Base-by-base conservation (phyloP, 2,797 vertebrate genomes). In the Mormyrus proboscirostris region DNA sequence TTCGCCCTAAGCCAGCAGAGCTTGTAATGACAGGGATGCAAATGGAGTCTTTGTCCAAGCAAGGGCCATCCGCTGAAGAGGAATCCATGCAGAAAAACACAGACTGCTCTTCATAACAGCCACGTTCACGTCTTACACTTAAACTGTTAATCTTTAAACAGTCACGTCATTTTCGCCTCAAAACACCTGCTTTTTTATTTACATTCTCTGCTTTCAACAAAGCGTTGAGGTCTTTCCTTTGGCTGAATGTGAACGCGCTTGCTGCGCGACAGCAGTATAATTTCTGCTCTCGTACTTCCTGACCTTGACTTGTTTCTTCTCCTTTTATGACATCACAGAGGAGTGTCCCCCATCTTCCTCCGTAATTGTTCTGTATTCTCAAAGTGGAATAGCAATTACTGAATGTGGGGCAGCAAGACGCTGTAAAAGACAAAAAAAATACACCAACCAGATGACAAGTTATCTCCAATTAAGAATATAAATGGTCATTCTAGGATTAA, bases 351-450 rank as follows among this genome's bases (percentile, higher is more conserved):
- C 49, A 29, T 41, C 12, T 76, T 90, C 51, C 6, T 57, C 12
- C 9, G 53, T 90, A 88, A 88, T 85, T 88, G 89, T 62, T 49
- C 86, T 62, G 55, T 38, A 44, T 57, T 69, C 89, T 51, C 16
- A 84, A 50, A 88, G 53, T 57, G 57, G 53, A 88, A 84, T 38
- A 88, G 76, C 86, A 90, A 90, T 88, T 65, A 65, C 73, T 76
- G 87, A 88, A 90, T 88, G 86, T 88, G 76, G 86, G 55, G 55
- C 73, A 33, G 29, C 12, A 33, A 14, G 8, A 22, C 2, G 53
- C 82, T 25, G 29, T 1, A 69, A 86, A 53, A 89, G 55, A 86
- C 10, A 16, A 83, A 57, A 86, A 65, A 65, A 12, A 49, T 16
- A 6, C 3, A 55, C 38, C 12, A 29, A 86, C 29, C 47, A 69